phyloP scores from a whole-genome alignment of 2,797 vertebrate genomes.

The Phalloptychus januarius region DNA sequence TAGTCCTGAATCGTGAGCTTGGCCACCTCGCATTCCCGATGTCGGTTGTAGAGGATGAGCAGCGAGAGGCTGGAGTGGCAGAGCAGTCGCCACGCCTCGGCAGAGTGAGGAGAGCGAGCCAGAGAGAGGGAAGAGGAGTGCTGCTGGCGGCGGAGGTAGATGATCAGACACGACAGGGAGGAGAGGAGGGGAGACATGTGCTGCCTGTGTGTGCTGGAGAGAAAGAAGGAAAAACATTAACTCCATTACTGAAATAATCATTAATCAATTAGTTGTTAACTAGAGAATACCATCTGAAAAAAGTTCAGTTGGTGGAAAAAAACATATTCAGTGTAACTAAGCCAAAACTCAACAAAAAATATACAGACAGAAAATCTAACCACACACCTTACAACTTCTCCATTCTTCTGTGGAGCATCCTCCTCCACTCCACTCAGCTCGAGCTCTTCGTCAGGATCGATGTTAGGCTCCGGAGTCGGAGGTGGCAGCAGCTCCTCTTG shows the following conservation, averaged over 20 bases:
- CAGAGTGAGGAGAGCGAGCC: slow-evolving; percentile 75
- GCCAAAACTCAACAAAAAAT: no score
- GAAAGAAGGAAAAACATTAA: slow-evolving; percentile 4
- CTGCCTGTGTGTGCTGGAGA: slow-evolving; percentile 70
- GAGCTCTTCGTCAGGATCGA: slow-evolving; percentile 74
- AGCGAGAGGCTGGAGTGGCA: slow-evolving; percentile 85
- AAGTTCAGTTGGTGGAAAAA: background rate
- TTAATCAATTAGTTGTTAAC: no score
- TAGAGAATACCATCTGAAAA: background rate
- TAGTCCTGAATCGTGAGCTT: slow-evolving; percentile 83
- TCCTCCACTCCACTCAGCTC: slow-evolving; percentile 73
- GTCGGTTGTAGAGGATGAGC: slow-evolving; percentile 85
- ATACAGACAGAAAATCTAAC: background rate
- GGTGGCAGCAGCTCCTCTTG: slow-evolving; percentile 78
- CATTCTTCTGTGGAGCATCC: slow-evolving; percentile 70
- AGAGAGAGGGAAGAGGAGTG: slow-evolving; percentile 80
- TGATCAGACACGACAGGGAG: slow-evolving; percentile 81
- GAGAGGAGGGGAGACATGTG: slow-evolving; percentile 81
- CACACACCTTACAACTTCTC: slow-evolving; percentile 70
- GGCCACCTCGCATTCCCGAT: slow-evolving; percentile 84
- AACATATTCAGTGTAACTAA: background rate
- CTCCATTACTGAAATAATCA: no score
- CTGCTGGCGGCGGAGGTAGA: slow-evolving; percentile 81
- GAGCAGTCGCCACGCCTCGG: slow-evolving; percentile 83
- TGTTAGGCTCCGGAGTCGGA: slow-evolving; percentile 74